phyloP scores from a whole-genome alignment of 2,888 invertebrate genomes.

The Mimumesa dahlbomi region DNA sequence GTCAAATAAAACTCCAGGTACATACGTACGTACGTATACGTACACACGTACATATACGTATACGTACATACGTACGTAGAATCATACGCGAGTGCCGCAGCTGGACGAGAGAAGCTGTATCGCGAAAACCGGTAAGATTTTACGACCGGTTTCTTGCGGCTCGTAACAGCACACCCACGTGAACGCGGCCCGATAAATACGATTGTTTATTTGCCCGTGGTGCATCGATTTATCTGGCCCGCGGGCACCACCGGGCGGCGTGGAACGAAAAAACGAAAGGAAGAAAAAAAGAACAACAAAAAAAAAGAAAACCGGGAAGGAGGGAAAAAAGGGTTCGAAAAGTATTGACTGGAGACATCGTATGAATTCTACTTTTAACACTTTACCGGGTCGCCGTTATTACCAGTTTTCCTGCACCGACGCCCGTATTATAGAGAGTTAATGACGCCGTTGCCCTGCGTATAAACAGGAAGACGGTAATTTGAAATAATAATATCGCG shows the following conservation, averaged over 20 bases:
- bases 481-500: too few relatives aligned
- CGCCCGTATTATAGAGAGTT: background rate
- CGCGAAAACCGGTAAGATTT: slow-evolving; percentile 61
- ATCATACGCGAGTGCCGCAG: slow-evolving; percentile 3
- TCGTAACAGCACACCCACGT: slow-evolving; percentile 54
- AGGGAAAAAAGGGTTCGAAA: background rate
- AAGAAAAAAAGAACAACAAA: background rate
- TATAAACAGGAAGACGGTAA: too few relatives aligned
- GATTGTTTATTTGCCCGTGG: slow-evolving; percentile 45
- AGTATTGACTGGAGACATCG: too few relatives aligned
- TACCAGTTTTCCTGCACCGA: background rate
- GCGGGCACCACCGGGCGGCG: slow-evolving; percentile 22
- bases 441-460: too few relatives aligned
- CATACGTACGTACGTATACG: too few relatives aligned
- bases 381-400: slow-evolving; percentile 12
- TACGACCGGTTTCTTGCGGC: slow-evolving; percentile 60
- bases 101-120: slow-evolving; percentile 34
- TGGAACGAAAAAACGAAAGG: too few relatives aligned
- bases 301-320: background rate
- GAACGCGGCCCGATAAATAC: slow-evolving; percentile 44
- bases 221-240: slow-evolving; percentile 38
- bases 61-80: too few relatives aligned
- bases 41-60: too few relatives aligned
- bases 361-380: slow-evolving; percentile 41
- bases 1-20: slow-evolving; percentile 32